These are phyloP conservation scores for Nomada ruficornis DNA, from an alignment of 2,888 invertebrate genomes.

Conservation along the genomic window DNA sequence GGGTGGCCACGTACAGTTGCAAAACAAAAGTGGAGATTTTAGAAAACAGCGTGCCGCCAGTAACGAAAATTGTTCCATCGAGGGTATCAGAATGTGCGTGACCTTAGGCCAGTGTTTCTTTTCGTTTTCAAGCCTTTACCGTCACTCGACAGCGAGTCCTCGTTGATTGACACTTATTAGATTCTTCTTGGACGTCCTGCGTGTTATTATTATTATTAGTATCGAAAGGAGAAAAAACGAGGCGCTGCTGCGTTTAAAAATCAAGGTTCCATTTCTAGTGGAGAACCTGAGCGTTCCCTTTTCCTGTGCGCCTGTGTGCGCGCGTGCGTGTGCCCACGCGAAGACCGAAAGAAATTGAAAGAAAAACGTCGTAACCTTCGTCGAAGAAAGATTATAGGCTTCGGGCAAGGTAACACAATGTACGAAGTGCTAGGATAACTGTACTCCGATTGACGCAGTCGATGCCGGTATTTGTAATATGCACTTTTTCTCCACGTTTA, in stretches of 20 bases:
- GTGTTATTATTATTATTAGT: too few species aligned
- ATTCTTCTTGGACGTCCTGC: neutral
- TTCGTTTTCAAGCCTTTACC: too few species aligned
- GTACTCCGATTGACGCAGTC: conserved; percentile 8
- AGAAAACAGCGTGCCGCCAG: conserved; percentile 18
- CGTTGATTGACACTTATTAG: neutral
- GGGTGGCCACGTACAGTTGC: conserved; percentile 50
- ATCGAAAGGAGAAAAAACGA: neutral
- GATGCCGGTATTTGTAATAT: neutral
- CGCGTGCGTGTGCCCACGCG: too few species aligned
- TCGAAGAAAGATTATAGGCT: conserved; percentile 8
- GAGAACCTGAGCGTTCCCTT: neutral
- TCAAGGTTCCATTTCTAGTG: neutral
- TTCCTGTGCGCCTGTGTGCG: neutral
- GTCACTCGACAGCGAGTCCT: neutral
- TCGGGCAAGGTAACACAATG: conserved; percentile 23
- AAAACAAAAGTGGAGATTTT: conserved; percentile 47
- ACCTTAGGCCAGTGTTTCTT: neutral
- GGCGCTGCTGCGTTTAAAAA: neutral
- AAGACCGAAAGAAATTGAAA: conserved; percentile 16
- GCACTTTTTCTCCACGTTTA: neutral
- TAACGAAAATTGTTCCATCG: conserved; percentile 1
- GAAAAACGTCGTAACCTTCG: conserved; percentile 27
- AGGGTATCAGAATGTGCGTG: neutral
- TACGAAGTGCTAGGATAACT: conserved; percentile 38